phyloP scores from a whole-genome alignment of 2,113 vertebrate genomes.

The Abramis brama region DNA sequence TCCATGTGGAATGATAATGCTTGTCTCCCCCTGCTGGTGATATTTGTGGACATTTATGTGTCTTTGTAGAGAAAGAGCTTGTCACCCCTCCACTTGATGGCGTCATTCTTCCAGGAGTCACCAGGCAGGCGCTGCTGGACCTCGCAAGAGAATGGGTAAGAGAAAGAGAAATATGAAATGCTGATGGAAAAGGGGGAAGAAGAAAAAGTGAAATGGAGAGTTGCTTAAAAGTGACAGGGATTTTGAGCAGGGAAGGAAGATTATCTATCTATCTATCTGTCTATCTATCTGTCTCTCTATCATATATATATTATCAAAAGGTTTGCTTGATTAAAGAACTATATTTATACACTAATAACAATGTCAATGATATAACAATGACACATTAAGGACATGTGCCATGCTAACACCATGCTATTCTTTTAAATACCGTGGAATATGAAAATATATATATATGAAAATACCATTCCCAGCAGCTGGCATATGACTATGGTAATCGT shows the following conservation, averaged over 20 bases:
- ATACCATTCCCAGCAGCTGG: not conserved
- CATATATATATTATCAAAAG: no score
- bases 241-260: no score
- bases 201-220: no score
- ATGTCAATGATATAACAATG: not conserved
- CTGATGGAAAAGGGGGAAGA: no score
- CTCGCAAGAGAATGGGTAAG: conserved; percentile 82
- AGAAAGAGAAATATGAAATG: no score
- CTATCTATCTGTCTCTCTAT: no score
- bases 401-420: not conserved
- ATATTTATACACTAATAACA: not conserved
- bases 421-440: not conserved
- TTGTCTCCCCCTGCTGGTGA: not conserved
- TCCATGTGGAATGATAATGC: not conserved
- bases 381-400: not conserved
- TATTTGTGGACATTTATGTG: not conserved
- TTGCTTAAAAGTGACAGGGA: no score
- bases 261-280: no score
- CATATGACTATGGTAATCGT: no score
- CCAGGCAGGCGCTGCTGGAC: conserved; percentile 86
- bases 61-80: conserved; percentile 79
- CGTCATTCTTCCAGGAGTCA: conserved; percentile 87
- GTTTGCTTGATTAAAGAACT: not conserved
- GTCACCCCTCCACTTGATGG: conserved; percentile 85
- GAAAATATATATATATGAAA: no score